Conservation (phyloP, 2,888 invertebrate genomes). For the Lasioglossum villosulum region DNA sequence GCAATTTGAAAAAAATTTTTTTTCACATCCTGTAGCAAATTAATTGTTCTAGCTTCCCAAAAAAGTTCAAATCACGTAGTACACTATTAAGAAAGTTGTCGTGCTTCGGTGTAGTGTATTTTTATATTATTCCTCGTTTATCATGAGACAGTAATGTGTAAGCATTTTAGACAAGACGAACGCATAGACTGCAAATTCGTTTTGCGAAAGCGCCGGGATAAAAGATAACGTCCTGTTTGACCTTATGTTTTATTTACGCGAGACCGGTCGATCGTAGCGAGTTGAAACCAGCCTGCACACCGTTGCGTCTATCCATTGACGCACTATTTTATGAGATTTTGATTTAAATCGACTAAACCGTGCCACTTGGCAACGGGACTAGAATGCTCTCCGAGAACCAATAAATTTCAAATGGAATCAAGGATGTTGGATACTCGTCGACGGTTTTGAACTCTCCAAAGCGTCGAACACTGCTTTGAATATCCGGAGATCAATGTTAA, state of each 20-base stretch:
- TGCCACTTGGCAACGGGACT: neutral
- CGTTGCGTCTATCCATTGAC: neutral
- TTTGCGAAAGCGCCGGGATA: neutral
- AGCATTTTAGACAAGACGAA: neutral
- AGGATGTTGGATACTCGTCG: neutral
- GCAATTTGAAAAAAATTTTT: no score
- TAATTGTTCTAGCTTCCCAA: no score
- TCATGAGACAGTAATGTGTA: no score
- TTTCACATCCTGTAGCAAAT: no score
- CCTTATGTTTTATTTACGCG: conserved; percentile 15
- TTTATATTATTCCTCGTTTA: no score
- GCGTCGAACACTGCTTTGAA: no score
- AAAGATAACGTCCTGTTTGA: conserved; percentile 16
- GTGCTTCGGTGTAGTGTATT: no score
- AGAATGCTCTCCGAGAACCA: neutral
- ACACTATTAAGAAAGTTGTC: no score
- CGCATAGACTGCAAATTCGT: neutral
- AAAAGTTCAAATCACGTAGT: no score
- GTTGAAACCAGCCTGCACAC: neutral
- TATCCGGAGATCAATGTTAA: no score
- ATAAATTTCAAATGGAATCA: neutral
- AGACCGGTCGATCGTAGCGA: neutral
- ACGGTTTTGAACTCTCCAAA: no score
- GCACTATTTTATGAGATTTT: neutral
- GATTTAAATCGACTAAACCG: neutral